Evolutionary conservation across 2,888 invertebrate species (phyloP).

Genomic region (Isotomurus palustris): DNA sequence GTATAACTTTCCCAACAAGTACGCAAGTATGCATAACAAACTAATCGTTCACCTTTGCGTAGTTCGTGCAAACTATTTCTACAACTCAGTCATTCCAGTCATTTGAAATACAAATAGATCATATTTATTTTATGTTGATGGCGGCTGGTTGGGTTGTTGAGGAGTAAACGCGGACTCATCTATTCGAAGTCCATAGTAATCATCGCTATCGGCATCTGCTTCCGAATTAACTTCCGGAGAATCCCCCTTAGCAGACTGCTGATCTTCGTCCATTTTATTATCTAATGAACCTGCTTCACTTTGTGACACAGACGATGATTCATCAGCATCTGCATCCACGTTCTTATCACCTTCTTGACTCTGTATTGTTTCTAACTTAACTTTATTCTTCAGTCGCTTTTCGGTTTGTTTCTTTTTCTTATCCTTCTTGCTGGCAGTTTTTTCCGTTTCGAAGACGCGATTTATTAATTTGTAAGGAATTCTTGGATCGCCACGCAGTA

Average conservation of each 20-base stretch:
- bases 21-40: no score
- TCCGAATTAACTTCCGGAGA: constrained; percentile 2
- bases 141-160: no score
- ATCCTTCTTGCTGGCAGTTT: constrained; percentile 5
- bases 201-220: constrained; percentile 3
- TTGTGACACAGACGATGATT: no score
- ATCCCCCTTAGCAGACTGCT: neutral
- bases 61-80: no score
- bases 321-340: neutral
- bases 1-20: no score
- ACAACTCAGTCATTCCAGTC: no score
- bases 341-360: neutral
- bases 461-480: constrained; percentile 32
- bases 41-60: no score
- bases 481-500: constrained; percentile 47
- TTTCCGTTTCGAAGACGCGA: constrained; percentile 37
- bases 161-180: no score
- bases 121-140: no score
- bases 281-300: neutral
- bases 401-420: constrained; percentile 17
- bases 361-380: constrained; percentile 8
- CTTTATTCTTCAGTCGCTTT: constrained; percentile 15
- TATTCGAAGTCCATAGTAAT: neutral
- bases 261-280: neutral
- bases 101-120: no score